phyloP scores from a whole-genome alignment of 2,113 vertebrate species.

The Xiphophorus hellerii region DNA sequence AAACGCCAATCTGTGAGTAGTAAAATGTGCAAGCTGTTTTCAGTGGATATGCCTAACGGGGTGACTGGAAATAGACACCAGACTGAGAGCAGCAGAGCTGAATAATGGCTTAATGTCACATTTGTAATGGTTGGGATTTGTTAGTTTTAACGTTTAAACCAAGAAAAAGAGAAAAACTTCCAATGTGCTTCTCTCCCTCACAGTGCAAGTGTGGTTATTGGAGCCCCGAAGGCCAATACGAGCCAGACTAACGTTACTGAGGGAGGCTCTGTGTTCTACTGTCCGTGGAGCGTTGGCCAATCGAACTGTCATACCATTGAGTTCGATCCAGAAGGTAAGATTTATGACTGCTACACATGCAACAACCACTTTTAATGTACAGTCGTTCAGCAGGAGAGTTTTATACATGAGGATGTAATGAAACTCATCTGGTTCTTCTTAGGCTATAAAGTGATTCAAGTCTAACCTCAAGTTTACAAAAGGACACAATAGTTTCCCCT shows the following conservation, averaged over 20 bases:
- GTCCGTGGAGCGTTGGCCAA: slow-evolving; percentile 82
- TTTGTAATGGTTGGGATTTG: background rate
- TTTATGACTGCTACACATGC: background rate
- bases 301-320: slow-evolving; percentile 76
- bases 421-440: background rate
- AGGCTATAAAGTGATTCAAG: background rate
- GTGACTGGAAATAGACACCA: slow-evolving; percentile 50
- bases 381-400: background rate
- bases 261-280: slow-evolving; percentile 90
- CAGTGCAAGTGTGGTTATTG: slow-evolving; percentile 88
- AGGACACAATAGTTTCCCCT: background rate
- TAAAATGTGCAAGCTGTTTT: slow-evolving; percentile 28
- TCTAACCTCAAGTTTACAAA: background rate
- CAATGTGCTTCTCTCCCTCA: slow-evolving; percentile 14
- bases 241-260: slow-evolving; percentile 82
- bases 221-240: slow-evolving; percentile 89
- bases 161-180: slow-evolving; percentile 1
- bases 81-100: background rate
- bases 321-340: slow-evolving; percentile 86
- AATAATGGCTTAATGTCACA: background rate
- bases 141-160: slow-evolving; percentile 22
- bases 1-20: slow-evolving; percentile 21
- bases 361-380: background rate
- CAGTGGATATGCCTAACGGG: slow-evolving; percentile 51
- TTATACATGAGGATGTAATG: background rate